These are phyloP conservation scores for Bombus pyrosoma DNA, from an alignment of 1,140 invertebrate species.

Conservation along the genomic window DNA sequence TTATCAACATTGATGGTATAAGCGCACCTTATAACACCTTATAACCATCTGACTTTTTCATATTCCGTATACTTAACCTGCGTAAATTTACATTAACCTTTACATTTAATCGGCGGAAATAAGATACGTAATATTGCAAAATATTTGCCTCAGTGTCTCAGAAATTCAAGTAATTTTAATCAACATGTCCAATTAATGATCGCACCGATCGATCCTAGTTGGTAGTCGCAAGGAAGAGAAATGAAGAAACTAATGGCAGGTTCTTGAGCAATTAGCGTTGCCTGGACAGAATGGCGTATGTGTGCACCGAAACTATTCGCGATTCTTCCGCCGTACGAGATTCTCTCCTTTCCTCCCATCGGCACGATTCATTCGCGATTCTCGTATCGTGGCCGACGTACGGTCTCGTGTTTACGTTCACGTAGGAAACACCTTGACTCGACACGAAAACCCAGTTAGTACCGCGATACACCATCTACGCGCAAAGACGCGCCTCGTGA, in stretches of 20 bases:
- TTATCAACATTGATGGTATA: too few species aligned
- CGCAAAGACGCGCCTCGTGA: neutral
- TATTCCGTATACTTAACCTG: too few species aligned
- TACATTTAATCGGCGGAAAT: too few species aligned
- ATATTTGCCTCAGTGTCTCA: neutral
- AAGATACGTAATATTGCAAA: neutral
- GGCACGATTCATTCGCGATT: conserved; percentile 26
- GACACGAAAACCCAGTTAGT: conserved; percentile 39
- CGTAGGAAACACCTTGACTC: conserved; percentile 43
- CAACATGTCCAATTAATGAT: neutral
- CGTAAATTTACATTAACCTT: too few species aligned
- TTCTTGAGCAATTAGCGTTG: conserved; percentile 1
- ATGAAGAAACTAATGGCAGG: neutral
- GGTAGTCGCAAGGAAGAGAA: neutral
- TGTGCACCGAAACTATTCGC: conserved; percentile 6
- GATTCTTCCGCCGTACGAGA: neutral
- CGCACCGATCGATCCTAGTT: neutral
- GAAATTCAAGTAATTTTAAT: neutral
- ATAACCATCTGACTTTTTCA: too few species aligned
- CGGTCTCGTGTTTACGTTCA: conserved; percentile 25
- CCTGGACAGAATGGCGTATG: neutral
- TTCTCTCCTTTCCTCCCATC: neutral
- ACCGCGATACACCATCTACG: neutral
- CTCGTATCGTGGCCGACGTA: conserved; percentile 12
- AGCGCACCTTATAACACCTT: too few species aligned